These are phyloP conservation scores for Pangasius macronema DNA, from an alignment of 2,797 vertebrate species.

Conservation along the genomic window DNA sequence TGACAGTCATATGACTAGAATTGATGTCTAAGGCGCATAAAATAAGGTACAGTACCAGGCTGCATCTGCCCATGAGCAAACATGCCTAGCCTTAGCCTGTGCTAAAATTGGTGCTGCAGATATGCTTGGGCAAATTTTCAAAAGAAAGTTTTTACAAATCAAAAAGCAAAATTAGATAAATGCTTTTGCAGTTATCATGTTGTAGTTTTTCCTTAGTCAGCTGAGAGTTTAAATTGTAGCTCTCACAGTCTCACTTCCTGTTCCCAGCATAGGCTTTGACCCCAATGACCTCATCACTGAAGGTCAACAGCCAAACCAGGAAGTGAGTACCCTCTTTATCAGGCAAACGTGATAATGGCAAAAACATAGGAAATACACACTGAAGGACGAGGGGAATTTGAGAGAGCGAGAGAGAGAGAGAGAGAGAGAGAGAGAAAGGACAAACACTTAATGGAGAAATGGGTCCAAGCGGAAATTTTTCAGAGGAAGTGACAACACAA, in stretches of 20 bases:
- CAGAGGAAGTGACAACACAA: slow-evolving; percentile 33
- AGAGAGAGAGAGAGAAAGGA: slow-evolving; percentile 29
- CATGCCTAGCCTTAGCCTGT: neutral
- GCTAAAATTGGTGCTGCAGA: neutral
- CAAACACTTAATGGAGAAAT: slow-evolving; percentile 41
- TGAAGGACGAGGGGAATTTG: slow-evolving; percentile 56
- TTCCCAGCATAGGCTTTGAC: slow-evolving; percentile 51
- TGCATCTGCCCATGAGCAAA: neutral
- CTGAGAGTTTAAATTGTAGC: slow-evolving; percentile 32
- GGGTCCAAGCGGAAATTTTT: slow-evolving; percentile 33
- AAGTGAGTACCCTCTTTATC: slow-evolving; percentile 62
- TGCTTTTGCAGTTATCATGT: neutral
- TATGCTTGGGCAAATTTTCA: neutral
- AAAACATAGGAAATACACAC: slow-evolving; percentile 61
- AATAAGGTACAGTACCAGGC: neutral
- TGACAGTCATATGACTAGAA: neutral
- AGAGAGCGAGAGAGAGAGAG: neutral
- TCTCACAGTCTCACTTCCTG: slow-evolving; percentile 49
- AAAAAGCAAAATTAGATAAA: neutral
- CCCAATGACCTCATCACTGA: slow-evolving; percentile 47
- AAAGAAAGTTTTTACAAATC: neutral
- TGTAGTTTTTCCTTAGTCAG: slow-evolving; percentile 15
- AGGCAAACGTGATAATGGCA: slow-evolving; percentile 63
- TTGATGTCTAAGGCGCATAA: neutral
- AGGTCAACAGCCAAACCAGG: slow-evolving; percentile 57